A percentile compares a stretch with the other conserved stretches of the same genome.
Conservation (phyloP, 2,888 invertebrate genomes). For the Luperina testacea region DNA sequence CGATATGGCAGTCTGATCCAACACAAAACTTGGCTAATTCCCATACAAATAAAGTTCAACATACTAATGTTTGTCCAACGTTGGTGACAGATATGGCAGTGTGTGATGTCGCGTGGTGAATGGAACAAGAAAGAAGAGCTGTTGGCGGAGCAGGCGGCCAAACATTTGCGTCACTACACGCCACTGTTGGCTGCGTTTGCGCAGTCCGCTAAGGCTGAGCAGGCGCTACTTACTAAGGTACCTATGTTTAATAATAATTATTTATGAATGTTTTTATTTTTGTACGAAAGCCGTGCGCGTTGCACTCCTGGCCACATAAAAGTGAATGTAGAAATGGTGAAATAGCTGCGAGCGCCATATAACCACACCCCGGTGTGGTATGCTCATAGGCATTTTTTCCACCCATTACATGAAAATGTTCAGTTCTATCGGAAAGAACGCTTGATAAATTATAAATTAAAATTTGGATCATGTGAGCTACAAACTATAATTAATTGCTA, state of each 20-base stretch:
- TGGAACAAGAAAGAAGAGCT: constrained; percentile 99
- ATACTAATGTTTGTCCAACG: constrained; percentile 11
- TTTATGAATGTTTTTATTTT: background rate
- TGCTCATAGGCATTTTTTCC: background rate
- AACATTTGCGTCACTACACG: constrained; percentile 96
- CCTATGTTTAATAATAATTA: constrained; percentile 51
- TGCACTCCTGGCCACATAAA: background rate
- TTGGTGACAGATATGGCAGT: constrained; percentile 94
- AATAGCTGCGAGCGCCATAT: too few species aligned
- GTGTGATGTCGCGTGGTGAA: constrained; percentile 98
- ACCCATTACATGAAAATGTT: background rate
- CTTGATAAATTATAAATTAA: background rate
- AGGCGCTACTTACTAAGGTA: constrained; percentile 95
- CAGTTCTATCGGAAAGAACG: background rate
- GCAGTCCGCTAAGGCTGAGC: constrained; percentile 95
- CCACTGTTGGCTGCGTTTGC: constrained; percentile 96
- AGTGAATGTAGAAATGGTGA: background rate
- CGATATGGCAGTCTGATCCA: constrained; percentile 86
- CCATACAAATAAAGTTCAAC: background rate
- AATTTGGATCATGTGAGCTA: background rate
- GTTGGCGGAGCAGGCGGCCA: constrained; percentile 98
- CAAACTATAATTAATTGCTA: background rate
- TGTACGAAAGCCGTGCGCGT: too few species aligned
- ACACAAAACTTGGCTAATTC: background rate
- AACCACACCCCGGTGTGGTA: background rate